Evolutionary conservation across 2,797 vertebrate species (phyloP).

Genomic region (Neostethus bicornis): DNA sequence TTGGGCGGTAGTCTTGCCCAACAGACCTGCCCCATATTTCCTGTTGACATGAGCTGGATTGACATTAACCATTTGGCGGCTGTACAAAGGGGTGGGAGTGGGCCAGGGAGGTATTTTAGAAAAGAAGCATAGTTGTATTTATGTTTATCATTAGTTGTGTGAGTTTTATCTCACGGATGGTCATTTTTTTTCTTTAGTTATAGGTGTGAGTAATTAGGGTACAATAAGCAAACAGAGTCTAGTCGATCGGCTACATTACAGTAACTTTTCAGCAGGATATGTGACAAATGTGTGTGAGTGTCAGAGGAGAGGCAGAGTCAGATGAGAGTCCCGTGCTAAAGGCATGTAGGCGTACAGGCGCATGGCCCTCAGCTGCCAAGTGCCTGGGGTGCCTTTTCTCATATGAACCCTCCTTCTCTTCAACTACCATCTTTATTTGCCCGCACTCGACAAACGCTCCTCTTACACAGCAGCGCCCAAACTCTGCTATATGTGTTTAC

Average conservation of each 20-base stretch:
- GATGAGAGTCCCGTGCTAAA: constrained; percentile 82
- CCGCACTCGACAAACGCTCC: constrained; percentile 35
- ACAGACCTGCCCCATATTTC: constrained; percentile 62
- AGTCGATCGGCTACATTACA: constrained; percentile 15
- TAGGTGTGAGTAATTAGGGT: not conserved
- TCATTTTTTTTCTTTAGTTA: too few relatives aligned
- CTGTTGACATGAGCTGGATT: constrained; percentile 50
- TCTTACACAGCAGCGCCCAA: constrained; percentile 23
- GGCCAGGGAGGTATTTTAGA: not conserved
- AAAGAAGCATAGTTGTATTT: constrained; percentile 1
- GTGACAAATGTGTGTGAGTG: constrained; percentile 9
- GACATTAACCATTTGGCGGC: constrained; percentile 31
- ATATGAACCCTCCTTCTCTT: constrained; percentile 49
- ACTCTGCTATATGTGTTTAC: constrained; percentile 29
- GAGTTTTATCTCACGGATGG: constrained; percentile 5
- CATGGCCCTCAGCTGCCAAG: constrained; percentile 77
- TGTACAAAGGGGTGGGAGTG: not conserved
- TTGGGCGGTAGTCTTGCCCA: constrained; percentile 52
- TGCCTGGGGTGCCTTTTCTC: constrained; percentile 75
- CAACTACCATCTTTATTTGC: constrained; percentile 56
- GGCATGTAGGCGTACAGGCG: constrained; percentile 74
- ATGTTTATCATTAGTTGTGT: not conserved
- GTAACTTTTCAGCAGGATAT: constrained; percentile 13
- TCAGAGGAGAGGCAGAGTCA: constrained; percentile 56
- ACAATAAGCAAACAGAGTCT: constrained; percentile 6